phyloP scores from a whole-genome alignment of 1,140 invertebrate species.

The Arion vulgaris region DNA sequence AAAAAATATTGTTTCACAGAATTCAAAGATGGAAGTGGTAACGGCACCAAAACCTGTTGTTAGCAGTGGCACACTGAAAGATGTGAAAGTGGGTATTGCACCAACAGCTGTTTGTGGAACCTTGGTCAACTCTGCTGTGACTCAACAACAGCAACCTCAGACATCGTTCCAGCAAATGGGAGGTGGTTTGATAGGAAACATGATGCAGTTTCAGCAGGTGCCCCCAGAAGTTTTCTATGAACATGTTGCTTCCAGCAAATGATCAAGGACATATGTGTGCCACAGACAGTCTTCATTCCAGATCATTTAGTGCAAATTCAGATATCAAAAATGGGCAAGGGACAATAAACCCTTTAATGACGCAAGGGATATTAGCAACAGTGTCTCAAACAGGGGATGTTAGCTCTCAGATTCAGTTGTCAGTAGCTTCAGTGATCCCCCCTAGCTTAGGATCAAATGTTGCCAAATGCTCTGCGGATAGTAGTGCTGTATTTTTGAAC shows the following conservation, averaged over 20 bases:
- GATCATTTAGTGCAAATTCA: not conserved
- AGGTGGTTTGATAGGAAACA: constrained; percentile 2
- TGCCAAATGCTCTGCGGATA: not conserved
- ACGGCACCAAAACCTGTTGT: not conserved
- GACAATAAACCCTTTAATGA: constrained; percentile 27
- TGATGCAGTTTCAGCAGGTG: constrained; percentile 31
- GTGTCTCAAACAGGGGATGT: not conserved
- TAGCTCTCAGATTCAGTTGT: constrained; percentile 16
- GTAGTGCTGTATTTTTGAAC: constrained; percentile 3
- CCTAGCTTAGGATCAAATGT: constrained; percentile 18
- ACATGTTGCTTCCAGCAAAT: constrained; percentile 20
- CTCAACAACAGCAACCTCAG: constrained; percentile 12
- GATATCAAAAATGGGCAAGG: constrained; percentile 2
- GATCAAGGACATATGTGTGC: constrained; percentile 17
- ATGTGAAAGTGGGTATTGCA: not conserved
- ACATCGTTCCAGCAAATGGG: not conserved
- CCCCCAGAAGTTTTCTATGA: constrained; percentile 15
- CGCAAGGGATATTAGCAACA: constrained; percentile 12
- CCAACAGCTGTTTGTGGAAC: constrained; percentile 10
- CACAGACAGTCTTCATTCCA: not conserved
- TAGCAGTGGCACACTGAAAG: not conserved
- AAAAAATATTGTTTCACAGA: not conserved
- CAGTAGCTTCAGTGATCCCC: constrained; percentile 26
- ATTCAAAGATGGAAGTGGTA: not conserved
- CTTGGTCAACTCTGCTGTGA: not conserved